A percentile compares a stretch with the other conserved stretches of the same genome.
Evolutionary conservation across 2,113 vertebrate genomes (phyloP).

Genomic region (Poeciliopsis turrubarensis): DNA sequence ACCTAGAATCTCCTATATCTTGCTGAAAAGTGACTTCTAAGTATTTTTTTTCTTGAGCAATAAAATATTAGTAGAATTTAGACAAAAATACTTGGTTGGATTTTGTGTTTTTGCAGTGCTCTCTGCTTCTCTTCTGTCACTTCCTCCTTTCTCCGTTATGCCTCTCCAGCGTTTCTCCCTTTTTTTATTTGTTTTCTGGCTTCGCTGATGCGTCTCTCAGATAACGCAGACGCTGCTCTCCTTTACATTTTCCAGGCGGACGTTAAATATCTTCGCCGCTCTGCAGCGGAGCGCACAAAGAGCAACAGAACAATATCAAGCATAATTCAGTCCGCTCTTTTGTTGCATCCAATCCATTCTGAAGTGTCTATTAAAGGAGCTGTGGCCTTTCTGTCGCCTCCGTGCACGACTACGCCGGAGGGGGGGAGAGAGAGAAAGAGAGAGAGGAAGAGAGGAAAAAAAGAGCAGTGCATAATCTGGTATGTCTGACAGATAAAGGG

Average conservation of each 20-base stretch:
- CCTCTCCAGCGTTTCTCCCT: slow-evolving; percentile 5
- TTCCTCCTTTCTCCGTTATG: neutral
- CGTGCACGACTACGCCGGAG: slow-evolving; percentile 52
- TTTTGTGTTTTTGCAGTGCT: too few relatives aligned
- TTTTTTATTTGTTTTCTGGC: slow-evolving; percentile 40
- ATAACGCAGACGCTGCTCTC: slow-evolving; percentile 42
- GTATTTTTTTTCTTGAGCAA: too few relatives aligned
- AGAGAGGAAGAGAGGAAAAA: neutral
- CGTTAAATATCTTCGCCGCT: slow-evolving; percentile 63
- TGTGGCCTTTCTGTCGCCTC: slow-evolving; percentile 68
- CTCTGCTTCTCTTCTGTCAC: slow-evolving; percentile 6
- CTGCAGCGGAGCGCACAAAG: slow-evolving; percentile 56
- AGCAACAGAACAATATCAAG: slow-evolving; percentile 68
- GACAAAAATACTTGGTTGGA: too few relatives aligned
- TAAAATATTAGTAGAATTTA: too few relatives aligned
- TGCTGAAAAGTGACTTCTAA: too few relatives aligned
- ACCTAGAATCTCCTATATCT: too few relatives aligned
- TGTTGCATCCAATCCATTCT: slow-evolving; percentile 60
- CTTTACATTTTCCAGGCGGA: slow-evolving; percentile 60
- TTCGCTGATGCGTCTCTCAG: slow-evolving; percentile 64
- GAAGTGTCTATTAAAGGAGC: slow-evolving; percentile 74
- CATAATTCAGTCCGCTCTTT: slow-evolving; percentile 67
- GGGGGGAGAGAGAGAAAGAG: neutral
- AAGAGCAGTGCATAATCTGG: slow-evolving; percentile 66
- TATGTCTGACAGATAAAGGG: slow-evolving; percentile 68